These are phyloP conservation scores for Brachypteracias leptosomus DNA, from an alignment of 2,113 vertebrate species.

Conservation along the genomic window DNA sequence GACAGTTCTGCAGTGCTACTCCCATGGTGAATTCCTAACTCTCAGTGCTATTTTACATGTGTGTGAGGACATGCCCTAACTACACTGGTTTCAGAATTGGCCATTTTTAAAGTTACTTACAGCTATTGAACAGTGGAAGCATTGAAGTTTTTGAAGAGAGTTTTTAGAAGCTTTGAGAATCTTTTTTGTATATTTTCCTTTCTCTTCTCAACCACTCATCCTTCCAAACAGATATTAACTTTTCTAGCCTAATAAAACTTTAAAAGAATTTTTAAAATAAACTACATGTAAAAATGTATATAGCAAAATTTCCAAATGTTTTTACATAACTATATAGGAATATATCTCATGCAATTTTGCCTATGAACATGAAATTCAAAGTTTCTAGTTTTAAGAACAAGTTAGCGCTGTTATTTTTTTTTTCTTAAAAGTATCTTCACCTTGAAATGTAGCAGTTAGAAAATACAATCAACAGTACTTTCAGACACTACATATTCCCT, in stretches of 20 bases:
- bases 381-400: neutral
- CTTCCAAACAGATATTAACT: conserved; percentile 63
- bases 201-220: neutral
- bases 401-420: neutral
- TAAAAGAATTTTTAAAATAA: neutral
- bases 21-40: neutral
- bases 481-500: neutral
- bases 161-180: neutral
- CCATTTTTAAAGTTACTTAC: neutral
- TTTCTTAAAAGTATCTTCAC: neutral
- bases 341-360: neutral
- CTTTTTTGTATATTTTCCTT: neutral
- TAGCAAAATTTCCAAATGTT: neutral
- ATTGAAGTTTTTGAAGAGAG: neutral
- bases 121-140: neutral
- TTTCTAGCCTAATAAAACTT: conserved; percentile 27
- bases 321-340: neutral
- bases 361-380: neutral
- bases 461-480: neutral
- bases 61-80: neutral
- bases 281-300: neutral
- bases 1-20: neutral
- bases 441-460: neutral
- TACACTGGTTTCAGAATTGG: neutral
- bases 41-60: neutral